Evolutionary conservation across 1,140 invertebrate genomes (phyloP).

Genomic region (Paraescarpia echinospica): DNA sequence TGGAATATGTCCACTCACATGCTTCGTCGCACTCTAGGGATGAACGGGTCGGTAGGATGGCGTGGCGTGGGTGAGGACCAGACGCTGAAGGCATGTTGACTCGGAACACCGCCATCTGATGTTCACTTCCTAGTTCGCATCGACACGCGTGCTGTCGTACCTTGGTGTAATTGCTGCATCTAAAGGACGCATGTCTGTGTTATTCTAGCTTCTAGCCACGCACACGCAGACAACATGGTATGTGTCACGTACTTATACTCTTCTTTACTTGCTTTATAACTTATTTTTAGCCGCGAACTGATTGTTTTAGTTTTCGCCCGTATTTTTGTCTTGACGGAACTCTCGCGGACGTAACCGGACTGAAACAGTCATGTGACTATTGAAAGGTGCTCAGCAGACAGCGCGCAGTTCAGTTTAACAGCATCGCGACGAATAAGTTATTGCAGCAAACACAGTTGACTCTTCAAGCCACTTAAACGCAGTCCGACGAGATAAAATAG

Average conservation of each 20-base stretch:
- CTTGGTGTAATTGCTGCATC: not conserved
- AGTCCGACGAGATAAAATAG: not conserved
- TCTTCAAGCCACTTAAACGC: not conserved
- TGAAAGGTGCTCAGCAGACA: not conserved
- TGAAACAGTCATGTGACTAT: not conserved
- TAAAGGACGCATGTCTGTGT: not conserved
- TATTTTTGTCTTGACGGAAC: too few species aligned
- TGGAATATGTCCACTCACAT: not conserved
- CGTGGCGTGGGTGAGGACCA: not conserved
- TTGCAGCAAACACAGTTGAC: not conserved
- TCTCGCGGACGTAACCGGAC: too few species aligned
- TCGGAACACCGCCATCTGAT: not conserved
- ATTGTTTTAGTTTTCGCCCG: too few species aligned
- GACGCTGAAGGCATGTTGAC: not conserved
- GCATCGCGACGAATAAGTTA: not conserved
- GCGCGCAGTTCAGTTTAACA: not conserved
- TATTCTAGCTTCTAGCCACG: not conserved
- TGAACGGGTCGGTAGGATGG: not conserved
- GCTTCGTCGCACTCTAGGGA: not conserved
- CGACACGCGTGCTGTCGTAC: not conserved
- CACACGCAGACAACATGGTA: not conserved
- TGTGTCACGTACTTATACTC: not conserved
- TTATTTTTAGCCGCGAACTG: not conserved
- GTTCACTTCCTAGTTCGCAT: not conserved
- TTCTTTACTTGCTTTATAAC: not conserved